These are phyloP conservation scores for Drosophila parthenogenetica DNA, from an alignment of 2,888 invertebrate genomes.

Conservation along the genomic window DNA sequence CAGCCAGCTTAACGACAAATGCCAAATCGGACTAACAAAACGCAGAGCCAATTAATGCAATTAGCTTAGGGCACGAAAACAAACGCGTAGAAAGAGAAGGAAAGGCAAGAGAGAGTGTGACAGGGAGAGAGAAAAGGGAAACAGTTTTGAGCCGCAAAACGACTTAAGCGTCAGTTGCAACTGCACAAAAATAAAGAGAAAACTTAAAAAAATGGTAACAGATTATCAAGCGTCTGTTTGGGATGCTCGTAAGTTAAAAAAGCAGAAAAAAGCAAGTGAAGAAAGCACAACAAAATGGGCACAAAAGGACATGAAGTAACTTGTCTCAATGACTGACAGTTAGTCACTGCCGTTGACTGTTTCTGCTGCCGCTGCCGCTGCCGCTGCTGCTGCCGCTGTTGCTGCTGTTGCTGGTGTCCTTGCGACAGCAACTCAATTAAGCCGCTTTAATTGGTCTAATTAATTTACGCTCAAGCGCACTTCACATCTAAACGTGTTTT, in stretches of 20 bases:
- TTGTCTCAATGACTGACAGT: constrained; percentile 28
- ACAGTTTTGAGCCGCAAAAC: constrained; percentile 55
- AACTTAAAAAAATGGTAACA: constrained; percentile 18
- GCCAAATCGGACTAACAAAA: constrained; percentile 26
- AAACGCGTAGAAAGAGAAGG: background rate
- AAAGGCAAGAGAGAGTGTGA: constrained; percentile 6
- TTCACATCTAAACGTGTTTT: constrained; percentile 78
- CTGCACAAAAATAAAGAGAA: background rate
- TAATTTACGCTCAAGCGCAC: constrained; percentile 84
- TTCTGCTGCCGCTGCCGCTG: constrained; percentile 5
- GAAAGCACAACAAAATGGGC: constrained; percentile 8
- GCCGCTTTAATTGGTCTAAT: constrained; percentile 85
- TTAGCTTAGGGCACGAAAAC: constrained; percentile 45
- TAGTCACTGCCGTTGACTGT: constrained; percentile 33
- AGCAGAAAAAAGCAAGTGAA: constrained; percentile 11
- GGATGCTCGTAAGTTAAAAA: constrained; percentile 26
- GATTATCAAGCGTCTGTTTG: constrained; percentile 27
- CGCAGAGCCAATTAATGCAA: constrained; percentile 56
- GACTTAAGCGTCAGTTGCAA: constrained; percentile 55
- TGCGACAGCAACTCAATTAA: constrained; percentile 83
- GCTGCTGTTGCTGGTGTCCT: constrained; percentile 40
- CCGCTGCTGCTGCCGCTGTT: background rate
- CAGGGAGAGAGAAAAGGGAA: background rate
- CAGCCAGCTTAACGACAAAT: constrained; percentile 17
- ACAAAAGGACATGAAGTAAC: constrained; percentile 6